phyloP scores from a whole-genome alignment of 2,113 vertebrate genomes.

The Aix galericulata region DNA sequence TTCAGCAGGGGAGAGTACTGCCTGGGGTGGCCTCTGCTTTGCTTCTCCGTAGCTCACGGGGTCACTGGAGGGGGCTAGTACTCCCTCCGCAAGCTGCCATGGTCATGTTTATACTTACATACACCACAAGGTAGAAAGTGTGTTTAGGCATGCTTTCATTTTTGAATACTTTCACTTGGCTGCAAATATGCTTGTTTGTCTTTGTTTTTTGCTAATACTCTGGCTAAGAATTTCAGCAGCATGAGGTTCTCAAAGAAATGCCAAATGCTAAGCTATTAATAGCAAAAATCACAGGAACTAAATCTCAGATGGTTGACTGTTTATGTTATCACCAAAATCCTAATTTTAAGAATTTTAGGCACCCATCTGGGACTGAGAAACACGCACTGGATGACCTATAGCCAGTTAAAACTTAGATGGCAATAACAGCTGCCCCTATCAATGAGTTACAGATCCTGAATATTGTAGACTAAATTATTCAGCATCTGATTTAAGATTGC shows the following conservation, averaged over 20 bases:
- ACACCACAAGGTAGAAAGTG: neutral
- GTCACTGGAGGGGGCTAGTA: neutral
- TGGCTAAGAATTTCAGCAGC: conserved; percentile 2
- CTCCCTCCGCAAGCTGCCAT: neutral
- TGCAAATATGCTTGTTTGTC: conserved; percentile 11
- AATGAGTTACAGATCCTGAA: neutral
- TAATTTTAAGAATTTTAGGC: conserved; percentile 21
- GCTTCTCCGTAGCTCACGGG: neutral
- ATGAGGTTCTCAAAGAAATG: conserved; percentile 8
- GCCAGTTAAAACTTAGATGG: neutral
- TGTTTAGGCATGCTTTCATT: neutral
- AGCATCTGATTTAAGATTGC: neutral
- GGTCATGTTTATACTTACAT: neutral
- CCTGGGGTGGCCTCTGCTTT: neutral
- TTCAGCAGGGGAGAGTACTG: neutral
- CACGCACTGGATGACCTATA: neutral
- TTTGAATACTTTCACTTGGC: neutral
- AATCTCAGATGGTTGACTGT: conserved; percentile 11
- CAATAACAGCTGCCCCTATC: neutral
- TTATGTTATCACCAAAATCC: conserved; percentile 18
- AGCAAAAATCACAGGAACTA: conserved; percentile 29
- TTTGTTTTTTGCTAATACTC: conserved; percentile 30
- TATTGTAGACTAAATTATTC: neutral
- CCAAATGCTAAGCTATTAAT: conserved; percentile 45
- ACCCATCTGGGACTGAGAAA: neutral